Evolutionary conservation across 2,888 invertebrate species (phyloP), one percentile per base, ranked within the genome.

Genomic region (Ophioninae sp.): DNA sequence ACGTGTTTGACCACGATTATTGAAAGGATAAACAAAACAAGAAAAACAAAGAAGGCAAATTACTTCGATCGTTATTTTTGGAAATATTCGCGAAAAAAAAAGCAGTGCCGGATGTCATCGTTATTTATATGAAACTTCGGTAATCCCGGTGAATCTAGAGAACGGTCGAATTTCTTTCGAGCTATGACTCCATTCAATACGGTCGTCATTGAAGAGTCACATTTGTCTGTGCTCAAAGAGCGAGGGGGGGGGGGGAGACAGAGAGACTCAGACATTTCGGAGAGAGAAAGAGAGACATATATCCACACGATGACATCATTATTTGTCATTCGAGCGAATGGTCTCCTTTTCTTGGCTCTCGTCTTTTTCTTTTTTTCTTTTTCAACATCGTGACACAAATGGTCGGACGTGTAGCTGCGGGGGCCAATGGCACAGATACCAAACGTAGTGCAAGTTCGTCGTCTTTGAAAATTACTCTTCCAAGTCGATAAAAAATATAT

Each of bases 301-400:
- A 56, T 67, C 64, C 58, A 79, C 68, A 20, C 72, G 84, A 84
- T 84, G 86, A 85, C 79, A 86, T 86, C 85, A 86, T 61, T 81
- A 79, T 85, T 85, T 83, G 81, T 83, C 80, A 80, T 80, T 37
- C 69, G 72, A 79, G 41, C 51, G 64, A 58, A 56, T 68, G 73
- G 64, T 64, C 68, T 56, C 64, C 65, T 63, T 59, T 22, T 81
- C 41, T 30, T 3, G 30, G 30, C 77, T 69, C 63, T 72, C 65
- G 58, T 75, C 39, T 65, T 63, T 74, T 30, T 17, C 63, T 71
- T 67, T 56, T 58, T 39, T 69, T 77, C 61, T 75, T 64, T 71
- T 44, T 56, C 61, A 44, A 44, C 64, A 61, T 37, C 65, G 64
- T 79, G 69, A 79, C 76, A 83, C 75, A 75, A 84, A 77, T 79